Evolutionary conservation across 2,797 vertebrate genomes (phyloP).

Genomic region (Schizopygopsis pylzovi): DNA sequence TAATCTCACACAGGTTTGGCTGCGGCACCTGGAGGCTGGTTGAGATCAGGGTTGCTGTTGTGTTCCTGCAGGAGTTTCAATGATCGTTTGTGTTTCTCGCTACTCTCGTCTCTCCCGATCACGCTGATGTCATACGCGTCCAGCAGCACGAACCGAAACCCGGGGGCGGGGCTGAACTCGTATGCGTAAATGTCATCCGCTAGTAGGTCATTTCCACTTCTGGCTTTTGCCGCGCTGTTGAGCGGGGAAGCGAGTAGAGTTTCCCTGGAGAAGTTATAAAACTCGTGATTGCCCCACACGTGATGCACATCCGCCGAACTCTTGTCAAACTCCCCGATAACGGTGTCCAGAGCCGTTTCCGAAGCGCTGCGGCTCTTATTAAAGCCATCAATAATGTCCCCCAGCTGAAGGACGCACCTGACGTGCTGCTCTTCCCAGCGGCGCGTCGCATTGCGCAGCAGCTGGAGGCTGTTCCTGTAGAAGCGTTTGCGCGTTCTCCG

Average conservation of each 20-base stretch:
- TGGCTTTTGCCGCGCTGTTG: slow-evolving; percentile 71
- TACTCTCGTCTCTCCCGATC: slow-evolving; percentile 81
- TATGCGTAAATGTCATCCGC: slow-evolving; percentile 79
- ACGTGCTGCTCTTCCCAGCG: slow-evolving; percentile 76
- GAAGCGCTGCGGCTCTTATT: slow-evolving; percentile 78
- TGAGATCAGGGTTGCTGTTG: slow-evolving; percentile 86
- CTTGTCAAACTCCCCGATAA: slow-evolving; percentile 77
- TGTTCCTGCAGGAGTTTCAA: slow-evolving; percentile 77
- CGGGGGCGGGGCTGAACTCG: slow-evolving; percentile 82
- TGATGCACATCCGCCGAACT: slow-evolving; percentile 82
- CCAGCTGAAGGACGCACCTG: slow-evolving; percentile 84
- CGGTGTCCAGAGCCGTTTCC: slow-evolving; percentile 76
- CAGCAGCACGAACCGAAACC: slow-evolving; percentile 85
- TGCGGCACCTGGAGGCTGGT: slow-evolving; percentile 82
- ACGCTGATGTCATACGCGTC: slow-evolving; percentile 89
- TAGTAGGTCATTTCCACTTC: slow-evolving; percentile 1
- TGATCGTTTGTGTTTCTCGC: slow-evolving; percentile 74
- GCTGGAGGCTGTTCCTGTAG: slow-evolving; percentile 84
- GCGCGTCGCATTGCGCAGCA: slow-evolving; percentile 76
- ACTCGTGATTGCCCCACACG: slow-evolving; percentile 95
- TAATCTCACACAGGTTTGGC: not conserved
- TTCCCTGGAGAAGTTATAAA: slow-evolving; percentile 90
- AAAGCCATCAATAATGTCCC: slow-evolving; percentile 89
- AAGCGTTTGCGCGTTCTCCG: slow-evolving; percentile 74
- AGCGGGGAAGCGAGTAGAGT: slow-evolving; percentile 76